Conservation (phyloP, 2,797 vertebrate species). For the Prunella strophiata region DNA sequence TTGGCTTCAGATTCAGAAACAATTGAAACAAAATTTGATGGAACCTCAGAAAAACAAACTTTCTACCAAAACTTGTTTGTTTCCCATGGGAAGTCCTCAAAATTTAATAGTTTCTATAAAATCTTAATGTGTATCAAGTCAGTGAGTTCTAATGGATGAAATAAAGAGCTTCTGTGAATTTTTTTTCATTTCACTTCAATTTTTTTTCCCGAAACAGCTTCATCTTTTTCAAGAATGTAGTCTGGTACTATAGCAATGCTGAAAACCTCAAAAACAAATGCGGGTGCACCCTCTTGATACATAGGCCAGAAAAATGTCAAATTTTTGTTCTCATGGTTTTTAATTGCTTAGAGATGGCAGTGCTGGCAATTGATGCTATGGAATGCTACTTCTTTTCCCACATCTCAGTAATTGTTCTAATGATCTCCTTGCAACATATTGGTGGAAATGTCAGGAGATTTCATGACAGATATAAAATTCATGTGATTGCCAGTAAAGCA, state of each 20-base stretch:
- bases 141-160: neutral
- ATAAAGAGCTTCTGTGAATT: neutral
- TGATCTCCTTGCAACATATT: constrained; percentile 62
- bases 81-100: neutral
- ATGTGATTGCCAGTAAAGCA: constrained; percentile 59
- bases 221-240: neutral
- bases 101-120: neutral
- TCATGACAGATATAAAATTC: constrained; percentile 66
- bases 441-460: constrained; percentile 66
- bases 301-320: constrained; percentile 5
- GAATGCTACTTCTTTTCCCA: constrained; percentile 62
- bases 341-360: constrained; percentile 50
- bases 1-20: neutral
- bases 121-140: neutral
- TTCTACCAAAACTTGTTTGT: neutral
- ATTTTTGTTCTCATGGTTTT: constrained; percentile 3
- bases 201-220: neutral
- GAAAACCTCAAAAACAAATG: constrained; percentile 40
- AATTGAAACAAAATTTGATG: neutral
- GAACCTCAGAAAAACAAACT: neutral
- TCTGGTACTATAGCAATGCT: neutral
- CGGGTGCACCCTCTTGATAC: neutral
- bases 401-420: constrained; percentile 63
- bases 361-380: constrained; percentile 23
- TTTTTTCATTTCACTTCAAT: neutral